These are phyloP conservation scores for Cryptocephalus moraei DNA, from an alignment of 2,888 invertebrate genomes.

Conservation along the genomic window DNA sequence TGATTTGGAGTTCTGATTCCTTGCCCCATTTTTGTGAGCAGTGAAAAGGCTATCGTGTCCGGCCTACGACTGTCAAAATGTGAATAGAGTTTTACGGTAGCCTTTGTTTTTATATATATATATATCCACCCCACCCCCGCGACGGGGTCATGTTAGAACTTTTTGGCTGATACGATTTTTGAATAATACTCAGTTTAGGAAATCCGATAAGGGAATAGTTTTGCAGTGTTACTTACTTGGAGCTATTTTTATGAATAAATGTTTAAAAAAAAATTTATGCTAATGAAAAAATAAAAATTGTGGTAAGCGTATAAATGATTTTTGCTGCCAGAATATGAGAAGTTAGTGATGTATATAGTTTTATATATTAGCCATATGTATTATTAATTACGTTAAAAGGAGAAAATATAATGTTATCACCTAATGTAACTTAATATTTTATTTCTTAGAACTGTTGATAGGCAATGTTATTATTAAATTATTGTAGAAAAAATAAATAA, in stretches of 20 bases:
- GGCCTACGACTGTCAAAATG: too few species aligned
- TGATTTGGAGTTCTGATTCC: too few species aligned
- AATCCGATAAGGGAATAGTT: constrained; percentile 6
- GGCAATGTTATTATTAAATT: constrained; percentile 29
- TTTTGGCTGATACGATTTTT: not conserved
- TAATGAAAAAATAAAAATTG: constrained; percentile 15
- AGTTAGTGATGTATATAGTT: constrained; percentile 32
- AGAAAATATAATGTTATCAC: constrained; percentile 19
- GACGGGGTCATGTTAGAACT: too few species aligned
- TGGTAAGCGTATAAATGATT: constrained; percentile 16
- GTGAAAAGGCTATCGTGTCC: too few species aligned
- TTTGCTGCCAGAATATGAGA: constrained; percentile 11
- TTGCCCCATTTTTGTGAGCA: too few species aligned
- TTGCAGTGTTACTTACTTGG: constrained; percentile 21
- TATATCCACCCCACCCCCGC: too few species aligned
- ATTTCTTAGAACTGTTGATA: constrained; percentile 31
- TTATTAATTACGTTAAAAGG: constrained; percentile 13
- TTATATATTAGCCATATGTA: constrained; percentile 28
- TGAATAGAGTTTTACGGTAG: too few species aligned
- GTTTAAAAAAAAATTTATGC: constrained; percentile 11
- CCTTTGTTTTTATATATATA: too few species aligned
- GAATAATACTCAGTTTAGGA: constrained; percentile 17
- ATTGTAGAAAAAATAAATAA: constrained; percentile 26
- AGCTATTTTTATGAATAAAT: constrained; percentile 23
- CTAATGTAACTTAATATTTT: constrained; percentile 25